Conservation (phyloP, 2,888 invertebrate species). For the Ceramica pisi region DNA sequence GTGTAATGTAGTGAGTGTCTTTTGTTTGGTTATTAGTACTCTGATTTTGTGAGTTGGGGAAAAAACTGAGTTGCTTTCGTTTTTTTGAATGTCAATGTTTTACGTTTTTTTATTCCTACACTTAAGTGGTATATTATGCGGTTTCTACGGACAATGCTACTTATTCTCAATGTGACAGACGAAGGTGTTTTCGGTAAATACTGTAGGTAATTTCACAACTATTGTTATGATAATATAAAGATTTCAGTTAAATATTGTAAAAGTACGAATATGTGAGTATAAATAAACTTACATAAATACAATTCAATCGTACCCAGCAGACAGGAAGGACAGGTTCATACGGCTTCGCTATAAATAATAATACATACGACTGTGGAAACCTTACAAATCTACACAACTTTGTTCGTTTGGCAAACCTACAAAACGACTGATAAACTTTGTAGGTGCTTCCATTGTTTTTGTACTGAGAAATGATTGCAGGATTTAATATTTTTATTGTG, state of each 20-base stretch:
- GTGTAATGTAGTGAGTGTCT: constrained; percentile 45
- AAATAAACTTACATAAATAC: constrained; percentile 2
- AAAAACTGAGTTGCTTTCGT: neutral
- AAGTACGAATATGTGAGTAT: neutral
- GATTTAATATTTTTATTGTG: neutral
- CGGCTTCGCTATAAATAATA: constrained; percentile 65
- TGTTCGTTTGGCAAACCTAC: constrained; percentile 56
- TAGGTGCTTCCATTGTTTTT: constrained; percentile 9
- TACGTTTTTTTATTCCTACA: neutral
- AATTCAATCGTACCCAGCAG: constrained; percentile 28
- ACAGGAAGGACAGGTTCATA: constrained; percentile 48
- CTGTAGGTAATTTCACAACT: neutral
- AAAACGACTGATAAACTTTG: constrained; percentile 37
- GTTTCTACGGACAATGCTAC: no score
- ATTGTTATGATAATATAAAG: neutral
- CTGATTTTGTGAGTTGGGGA: constrained; percentile 2
- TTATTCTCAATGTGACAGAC: no score
- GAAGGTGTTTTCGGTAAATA: no score
- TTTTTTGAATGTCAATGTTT: neutral
- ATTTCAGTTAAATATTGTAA: neutral
- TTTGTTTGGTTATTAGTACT: constrained; percentile 24
- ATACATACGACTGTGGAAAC: constrained; percentile 61
- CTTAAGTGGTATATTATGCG: no score
- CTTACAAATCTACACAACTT: constrained; percentile 56
- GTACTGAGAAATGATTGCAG: no score